These are phyloP conservation scores for Psilopogon haemacephalus DNA, from an alignment of 2,113 vertebrate genomes.

Conservation along the genomic window DNA sequence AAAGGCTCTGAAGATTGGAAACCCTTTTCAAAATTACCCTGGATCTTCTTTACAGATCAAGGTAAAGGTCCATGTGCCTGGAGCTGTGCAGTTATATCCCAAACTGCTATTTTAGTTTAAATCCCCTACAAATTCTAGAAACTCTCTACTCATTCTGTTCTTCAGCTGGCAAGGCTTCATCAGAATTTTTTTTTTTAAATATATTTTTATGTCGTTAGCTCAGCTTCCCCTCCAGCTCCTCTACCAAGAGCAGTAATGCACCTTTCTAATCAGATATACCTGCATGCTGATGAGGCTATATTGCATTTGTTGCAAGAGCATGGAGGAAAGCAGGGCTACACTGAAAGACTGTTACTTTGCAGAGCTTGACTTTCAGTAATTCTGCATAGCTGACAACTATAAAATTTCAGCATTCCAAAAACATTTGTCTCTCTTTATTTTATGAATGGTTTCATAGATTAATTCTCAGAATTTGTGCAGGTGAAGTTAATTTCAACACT, in stretches of 20 bases:
- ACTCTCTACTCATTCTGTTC: background rate
- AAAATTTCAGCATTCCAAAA: slow-evolving; percentile 24
- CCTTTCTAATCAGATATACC: background rate
- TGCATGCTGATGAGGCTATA: background rate
- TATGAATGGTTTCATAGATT: slow-evolving; percentile 38
- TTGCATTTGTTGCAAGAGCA: background rate
- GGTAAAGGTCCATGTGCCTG: background rate
- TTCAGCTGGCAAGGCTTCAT: background rate
- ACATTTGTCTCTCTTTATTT: background rate
- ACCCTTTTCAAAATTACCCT: background rate
- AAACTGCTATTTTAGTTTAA: background rate
- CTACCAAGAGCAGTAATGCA: background rate
- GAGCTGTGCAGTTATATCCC: background rate
- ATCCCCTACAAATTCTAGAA: background rate
- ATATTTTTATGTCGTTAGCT: background rate
- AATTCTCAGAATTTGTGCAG: slow-evolving; percentile 2
- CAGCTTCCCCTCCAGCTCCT: background rate
- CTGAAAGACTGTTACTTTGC: background rate
- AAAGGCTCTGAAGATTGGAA: background rate
- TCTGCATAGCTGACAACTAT: background rate
- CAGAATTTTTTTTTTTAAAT: background rate
- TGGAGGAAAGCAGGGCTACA: background rate
- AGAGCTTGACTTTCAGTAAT: background rate
- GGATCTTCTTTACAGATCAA: background rate
- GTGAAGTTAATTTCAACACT: slow-evolving; percentile 7